Evolutionary conservation across 2,797 vertebrate species (phyloP).

Genomic region (Poliocrania exsul): DNA sequence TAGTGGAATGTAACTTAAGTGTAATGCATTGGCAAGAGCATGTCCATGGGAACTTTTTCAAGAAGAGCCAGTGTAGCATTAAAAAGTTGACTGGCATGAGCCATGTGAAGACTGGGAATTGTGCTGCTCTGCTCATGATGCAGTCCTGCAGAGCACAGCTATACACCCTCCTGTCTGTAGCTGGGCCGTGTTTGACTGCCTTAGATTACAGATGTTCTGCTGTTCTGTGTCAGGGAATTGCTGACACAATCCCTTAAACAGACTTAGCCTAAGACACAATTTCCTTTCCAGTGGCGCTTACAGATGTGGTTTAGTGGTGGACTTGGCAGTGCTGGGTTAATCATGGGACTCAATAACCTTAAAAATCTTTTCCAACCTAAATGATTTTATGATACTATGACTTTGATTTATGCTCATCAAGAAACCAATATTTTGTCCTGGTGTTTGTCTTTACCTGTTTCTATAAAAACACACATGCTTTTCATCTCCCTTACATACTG

Average conservation of each 20-base stretch:
- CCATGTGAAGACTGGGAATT: not conserved
- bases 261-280: not conserved
- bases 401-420: not conserved
- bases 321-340: not conserved
- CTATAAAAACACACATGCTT: not conserved
- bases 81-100: not conserved
- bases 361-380: not conserved
- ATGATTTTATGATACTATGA: not conserved
- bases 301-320: not conserved
- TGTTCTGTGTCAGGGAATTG: not conserved
- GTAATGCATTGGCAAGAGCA: not conserved
- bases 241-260: not conserved
- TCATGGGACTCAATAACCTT: not conserved
- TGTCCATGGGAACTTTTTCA: not conserved
- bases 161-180: not conserved
- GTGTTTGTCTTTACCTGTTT: not conserved
- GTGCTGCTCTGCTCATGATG: not conserved
- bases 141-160: not conserved
- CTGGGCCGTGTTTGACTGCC: not conserved
- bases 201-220: not conserved
- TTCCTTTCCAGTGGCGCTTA: not conserved
- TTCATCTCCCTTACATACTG: not conserved
- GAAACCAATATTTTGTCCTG: not conserved
- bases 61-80: not conserved
- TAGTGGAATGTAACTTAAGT: not conserved